A percentile compares a stretch with the other conserved stretches of the same genome.
These are phyloP conservation scores for Ganaspis sp. DNA, from an alignment of 1,140 invertebrate species.

Conservation along the genomic window DNA sequence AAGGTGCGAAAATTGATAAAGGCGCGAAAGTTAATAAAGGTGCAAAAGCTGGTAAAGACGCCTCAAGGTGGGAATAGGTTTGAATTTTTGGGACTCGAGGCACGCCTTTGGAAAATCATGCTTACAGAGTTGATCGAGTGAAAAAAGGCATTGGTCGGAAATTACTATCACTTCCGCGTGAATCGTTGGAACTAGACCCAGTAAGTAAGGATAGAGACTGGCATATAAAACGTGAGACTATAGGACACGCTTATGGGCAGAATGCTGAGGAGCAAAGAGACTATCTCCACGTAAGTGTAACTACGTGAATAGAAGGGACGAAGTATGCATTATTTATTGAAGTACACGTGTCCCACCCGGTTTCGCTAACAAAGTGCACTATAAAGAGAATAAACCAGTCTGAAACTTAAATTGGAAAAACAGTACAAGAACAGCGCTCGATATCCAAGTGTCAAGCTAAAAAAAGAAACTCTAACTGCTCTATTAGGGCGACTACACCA, in stretches of 20 bases:
- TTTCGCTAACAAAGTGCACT: slow-evolving; percentile 48
- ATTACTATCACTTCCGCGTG: slow-evolving; percentile 28
- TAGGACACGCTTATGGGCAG: slow-evolving; percentile 53
- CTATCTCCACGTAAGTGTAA: slow-evolving; percentile 66
- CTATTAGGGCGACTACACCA: slow-evolving; percentile 16
- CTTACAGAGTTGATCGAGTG: slow-evolving; percentile 22
- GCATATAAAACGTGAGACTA: slow-evolving; percentile 46
- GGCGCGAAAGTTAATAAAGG: background rate
- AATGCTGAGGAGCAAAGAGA: slow-evolving; percentile 57
- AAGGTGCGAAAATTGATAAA: background rate
- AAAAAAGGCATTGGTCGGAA: slow-evolving; percentile 31
- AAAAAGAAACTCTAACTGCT: slow-evolving; percentile 4
- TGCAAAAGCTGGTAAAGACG: background rate
- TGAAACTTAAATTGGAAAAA: slow-evolving; percentile 23
- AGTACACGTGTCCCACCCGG: slow-evolving; percentile 72
- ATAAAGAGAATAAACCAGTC: slow-evolving; percentile 26
- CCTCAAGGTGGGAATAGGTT: no score
- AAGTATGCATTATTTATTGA: slow-evolving; percentile 72
- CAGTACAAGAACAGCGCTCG: slow-evolving; percentile 22
- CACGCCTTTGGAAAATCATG: slow-evolving; percentile 26
- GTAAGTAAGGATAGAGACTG: slow-evolving; percentile 33
- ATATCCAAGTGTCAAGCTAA: slow-evolving; percentile 1
- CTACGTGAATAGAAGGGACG: slow-evolving; percentile 46
- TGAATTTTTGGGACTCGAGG: slow-evolving; percentile 9
- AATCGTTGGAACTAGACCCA: slow-evolving; percentile 30